A percentile compares a stretch with the other conserved stretches of the same genome.
phyloP scores from a whole-genome alignment of 2,113 vertebrate species.

The Proteles cristata region DNA sequence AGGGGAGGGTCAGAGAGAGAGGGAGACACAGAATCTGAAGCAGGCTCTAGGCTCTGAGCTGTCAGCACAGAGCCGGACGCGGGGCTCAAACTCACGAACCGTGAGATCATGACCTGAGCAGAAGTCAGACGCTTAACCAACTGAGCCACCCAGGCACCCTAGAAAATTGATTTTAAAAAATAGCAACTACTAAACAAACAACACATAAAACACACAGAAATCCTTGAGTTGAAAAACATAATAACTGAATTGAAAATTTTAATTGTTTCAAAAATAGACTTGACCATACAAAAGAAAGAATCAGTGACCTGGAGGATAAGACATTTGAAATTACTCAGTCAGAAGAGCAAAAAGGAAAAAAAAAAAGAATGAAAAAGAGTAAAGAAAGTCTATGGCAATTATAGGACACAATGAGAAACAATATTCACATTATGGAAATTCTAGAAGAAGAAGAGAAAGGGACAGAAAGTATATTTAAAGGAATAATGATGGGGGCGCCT shows the following conservation, averaged over 20 bases:
- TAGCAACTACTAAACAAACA: neutral
- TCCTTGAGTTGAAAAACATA: neutral
- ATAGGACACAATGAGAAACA: neutral
- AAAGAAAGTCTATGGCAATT: neutral
- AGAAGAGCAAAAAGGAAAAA: neutral
- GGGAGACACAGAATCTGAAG: too few relatives aligned
- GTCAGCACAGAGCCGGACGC: too few relatives aligned
- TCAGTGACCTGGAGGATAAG: neutral
- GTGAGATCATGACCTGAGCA: too few relatives aligned
- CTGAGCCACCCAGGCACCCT: too few relatives aligned
- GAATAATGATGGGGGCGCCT: too few relatives aligned
- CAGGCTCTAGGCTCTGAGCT: too few relatives aligned
- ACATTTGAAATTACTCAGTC: neutral
- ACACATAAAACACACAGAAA: neutral
- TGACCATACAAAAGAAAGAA: neutral
- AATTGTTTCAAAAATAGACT: neutral
- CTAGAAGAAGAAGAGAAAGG: neutral
- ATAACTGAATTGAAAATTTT: neutral
- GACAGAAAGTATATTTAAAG: neutral
- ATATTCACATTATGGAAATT: neutral
- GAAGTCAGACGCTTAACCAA: too few relatives aligned
- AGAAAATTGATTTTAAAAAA: neutral
- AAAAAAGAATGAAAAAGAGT: neutral
- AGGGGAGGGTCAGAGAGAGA: too few relatives aligned
- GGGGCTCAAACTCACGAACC: too few relatives aligned